These are phyloP conservation scores for Salvator merianae DNA, from an alignment of 2,113 vertebrate species.

Conservation along the genomic window DNA sequence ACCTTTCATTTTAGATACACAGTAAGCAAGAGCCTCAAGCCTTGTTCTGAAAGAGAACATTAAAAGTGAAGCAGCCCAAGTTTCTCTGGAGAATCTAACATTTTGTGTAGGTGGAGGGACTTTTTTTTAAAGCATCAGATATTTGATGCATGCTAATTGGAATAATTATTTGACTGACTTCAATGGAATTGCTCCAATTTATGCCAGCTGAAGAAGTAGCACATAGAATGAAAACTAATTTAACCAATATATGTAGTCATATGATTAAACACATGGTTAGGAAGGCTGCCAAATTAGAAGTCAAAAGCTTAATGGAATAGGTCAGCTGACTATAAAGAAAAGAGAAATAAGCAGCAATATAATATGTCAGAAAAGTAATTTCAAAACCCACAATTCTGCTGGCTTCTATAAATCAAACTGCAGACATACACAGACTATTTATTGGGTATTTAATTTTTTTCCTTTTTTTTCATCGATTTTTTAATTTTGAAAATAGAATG, in stretches of 20 bases:
- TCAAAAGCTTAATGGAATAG: neutral
- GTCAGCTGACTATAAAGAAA: neutral
- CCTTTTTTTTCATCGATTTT: no score
- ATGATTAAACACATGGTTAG: conserved; percentile 11
- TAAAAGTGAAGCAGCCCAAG: neutral
- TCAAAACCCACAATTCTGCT: neutral
- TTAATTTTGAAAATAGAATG: no score
- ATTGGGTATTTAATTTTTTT: neutral
- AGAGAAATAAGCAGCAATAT: neutral
- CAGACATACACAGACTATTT: neutral
- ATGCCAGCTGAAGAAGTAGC: neutral
- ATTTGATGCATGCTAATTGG: neutral
- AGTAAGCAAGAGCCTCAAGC: neutral
- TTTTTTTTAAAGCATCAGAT: neutral
- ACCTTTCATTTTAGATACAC: no score
- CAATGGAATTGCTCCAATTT: conserved; percentile 8
- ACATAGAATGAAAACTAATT: conserved; percentile 19
- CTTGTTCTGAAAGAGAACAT: neutral
- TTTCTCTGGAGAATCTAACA: neutral
- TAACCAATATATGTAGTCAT: neutral
- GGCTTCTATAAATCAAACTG: neutral
- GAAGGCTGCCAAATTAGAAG: neutral
- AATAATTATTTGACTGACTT: conserved; percentile 22
- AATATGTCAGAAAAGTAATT: neutral
- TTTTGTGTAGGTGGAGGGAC: neutral